phyloP scores from a whole-genome alignment of 1,140 invertebrate species.

The Oryzaephilus surinamensis region DNA sequence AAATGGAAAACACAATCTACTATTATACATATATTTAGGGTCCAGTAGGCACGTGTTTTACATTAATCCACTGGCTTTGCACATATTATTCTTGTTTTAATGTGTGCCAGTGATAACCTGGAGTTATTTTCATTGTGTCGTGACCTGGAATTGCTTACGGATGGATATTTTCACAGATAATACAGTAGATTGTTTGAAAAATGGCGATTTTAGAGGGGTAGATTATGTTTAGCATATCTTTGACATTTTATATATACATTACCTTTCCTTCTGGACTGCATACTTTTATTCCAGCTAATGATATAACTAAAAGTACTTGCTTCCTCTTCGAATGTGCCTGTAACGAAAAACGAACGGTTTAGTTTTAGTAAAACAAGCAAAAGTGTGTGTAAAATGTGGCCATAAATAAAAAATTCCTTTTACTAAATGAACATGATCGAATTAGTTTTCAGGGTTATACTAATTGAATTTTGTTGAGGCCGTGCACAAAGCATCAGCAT shows the following conservation, averaged over 20 bases:
- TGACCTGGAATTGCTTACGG: conserved; percentile 19
- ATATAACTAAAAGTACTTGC: conserved; percentile 8
- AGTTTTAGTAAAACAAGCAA: too few relatives aligned
- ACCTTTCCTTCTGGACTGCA: conserved; percentile 13
- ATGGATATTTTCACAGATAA: too few relatives aligned
- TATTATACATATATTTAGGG: too few relatives aligned
- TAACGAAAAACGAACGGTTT: conserved; percentile 1
- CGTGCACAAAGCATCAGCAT: conserved; percentile 2
- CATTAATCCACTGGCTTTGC: conserved; percentile 20
- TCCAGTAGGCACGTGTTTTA: conserved; percentile 17
- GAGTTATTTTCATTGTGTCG: conserved; percentile 28
- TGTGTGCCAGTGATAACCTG: conserved; percentile 23
- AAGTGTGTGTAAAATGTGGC: too few relatives aligned
- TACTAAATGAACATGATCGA: conserved; percentile 6
- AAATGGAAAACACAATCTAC: too few relatives aligned
- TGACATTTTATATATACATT: too few relatives aligned
- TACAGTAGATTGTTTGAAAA: too few relatives aligned
- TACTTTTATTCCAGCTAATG: conserved; percentile 11
- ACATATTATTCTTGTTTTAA: too few relatives aligned
- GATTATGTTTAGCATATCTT: too few relatives aligned
- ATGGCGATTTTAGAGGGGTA: too few relatives aligned
- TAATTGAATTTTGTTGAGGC: conserved; percentile 9
- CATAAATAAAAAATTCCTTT: too few relatives aligned
- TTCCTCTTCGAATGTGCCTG: conserved; percentile 8
- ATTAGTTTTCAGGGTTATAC: conserved; percentile 4